These are phyloP conservation scores for Drosophila nigromelanica DNA, from an alignment of 1,140 invertebrate genomes.

Conservation along the genomic window DNA sequence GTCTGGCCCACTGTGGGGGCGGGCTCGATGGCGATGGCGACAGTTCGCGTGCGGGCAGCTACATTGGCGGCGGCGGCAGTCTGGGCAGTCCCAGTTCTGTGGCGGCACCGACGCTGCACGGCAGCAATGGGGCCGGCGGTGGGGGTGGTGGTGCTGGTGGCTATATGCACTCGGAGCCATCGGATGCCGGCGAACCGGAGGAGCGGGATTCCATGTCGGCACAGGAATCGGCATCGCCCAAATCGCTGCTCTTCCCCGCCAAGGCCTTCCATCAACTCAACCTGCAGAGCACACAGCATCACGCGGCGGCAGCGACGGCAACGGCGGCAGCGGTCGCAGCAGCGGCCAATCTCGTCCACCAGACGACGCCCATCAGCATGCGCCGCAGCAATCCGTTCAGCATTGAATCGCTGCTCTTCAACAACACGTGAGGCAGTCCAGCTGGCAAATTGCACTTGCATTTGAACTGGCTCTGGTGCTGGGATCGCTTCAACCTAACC, in stretches of 20 bases:
- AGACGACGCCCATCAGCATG: constrained; percentile 85
- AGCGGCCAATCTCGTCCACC: constrained; percentile 80
- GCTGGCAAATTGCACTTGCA: not conserved
- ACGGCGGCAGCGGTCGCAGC: constrained; percentile 59
- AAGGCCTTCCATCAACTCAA: constrained; percentile 72
- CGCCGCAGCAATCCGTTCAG: constrained; percentile 91
- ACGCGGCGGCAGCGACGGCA: constrained; percentile 39
- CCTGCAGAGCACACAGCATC: constrained; percentile 68
- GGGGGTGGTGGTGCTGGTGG: constrained; percentile 3
- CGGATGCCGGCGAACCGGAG: constrained; percentile 56
- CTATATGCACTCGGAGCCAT: constrained; percentile 39
- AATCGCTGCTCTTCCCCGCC: constrained; percentile 70
- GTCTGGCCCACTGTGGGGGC: constrained; percentile 87
- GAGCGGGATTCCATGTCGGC: constrained; percentile 44
- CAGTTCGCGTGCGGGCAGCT: constrained; percentile 84
- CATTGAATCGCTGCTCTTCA: constrained; percentile 91
- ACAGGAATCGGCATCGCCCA: constrained; percentile 45
- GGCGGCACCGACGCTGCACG: constrained; percentile 43
- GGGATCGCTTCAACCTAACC: constrained; percentile 2
- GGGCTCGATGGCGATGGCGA: constrained; percentile 86
- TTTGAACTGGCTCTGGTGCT: not conserved
- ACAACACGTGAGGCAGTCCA: constrained; percentile 87
- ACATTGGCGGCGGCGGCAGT: constrained; percentile 84
- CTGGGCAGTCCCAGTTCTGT: constrained; percentile 82
- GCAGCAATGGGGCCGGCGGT: constrained; percentile 47